phyloP scores from a whole-genome alignment of 1,140 invertebrate genomes.

The Leptoteleia sp. region DNA sequence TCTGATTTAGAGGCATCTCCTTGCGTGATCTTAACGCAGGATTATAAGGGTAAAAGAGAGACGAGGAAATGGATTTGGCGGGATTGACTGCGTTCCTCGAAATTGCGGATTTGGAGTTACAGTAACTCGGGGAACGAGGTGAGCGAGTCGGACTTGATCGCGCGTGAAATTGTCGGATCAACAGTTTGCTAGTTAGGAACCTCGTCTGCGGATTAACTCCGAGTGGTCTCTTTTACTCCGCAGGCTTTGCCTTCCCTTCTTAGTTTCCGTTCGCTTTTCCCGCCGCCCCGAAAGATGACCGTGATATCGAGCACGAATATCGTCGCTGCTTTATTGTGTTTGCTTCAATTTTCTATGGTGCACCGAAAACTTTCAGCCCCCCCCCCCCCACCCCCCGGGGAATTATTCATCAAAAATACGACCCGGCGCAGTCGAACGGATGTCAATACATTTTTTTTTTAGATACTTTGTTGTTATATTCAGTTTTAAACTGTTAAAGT shows the following conservation, averaged over 20 bases:
- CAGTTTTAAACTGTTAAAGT: background rate
- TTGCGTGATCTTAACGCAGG: conserved; percentile 47
- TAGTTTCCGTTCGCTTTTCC: conserved; percentile 53
- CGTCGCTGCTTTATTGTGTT: background rate
- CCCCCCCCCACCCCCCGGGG: no score
- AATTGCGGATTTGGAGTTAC: conserved; percentile 51
- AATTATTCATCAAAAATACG: conserved; percentile 22
- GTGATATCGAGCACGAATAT: conserved; percentile 33
- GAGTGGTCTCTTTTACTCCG: conserved; percentile 40
- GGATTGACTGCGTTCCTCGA: conserved; percentile 47
- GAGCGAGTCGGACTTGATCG: conserved; percentile 62
- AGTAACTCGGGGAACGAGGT: conserved; percentile 54
- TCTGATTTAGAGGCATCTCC: conserved; percentile 6
- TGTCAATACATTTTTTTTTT: conserved; percentile 6
- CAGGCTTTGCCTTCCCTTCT: conserved; percentile 28
- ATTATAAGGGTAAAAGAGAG: conserved; percentile 51
- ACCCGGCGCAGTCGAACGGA: background rate
- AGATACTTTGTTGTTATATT: background rate
- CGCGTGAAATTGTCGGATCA: conserved; percentile 70
- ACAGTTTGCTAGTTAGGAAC: conserved; percentile 70
- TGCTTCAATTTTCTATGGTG: background rate
- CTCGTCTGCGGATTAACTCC: conserved; percentile 54
- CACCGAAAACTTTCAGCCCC: background rate
- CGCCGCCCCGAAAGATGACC: conserved; percentile 28
- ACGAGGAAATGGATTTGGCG: conserved; percentile 47